Evolutionary conservation across 1,140 invertebrate genomes (phyloP).

Genomic region (Ganaspis sp.): DNA sequence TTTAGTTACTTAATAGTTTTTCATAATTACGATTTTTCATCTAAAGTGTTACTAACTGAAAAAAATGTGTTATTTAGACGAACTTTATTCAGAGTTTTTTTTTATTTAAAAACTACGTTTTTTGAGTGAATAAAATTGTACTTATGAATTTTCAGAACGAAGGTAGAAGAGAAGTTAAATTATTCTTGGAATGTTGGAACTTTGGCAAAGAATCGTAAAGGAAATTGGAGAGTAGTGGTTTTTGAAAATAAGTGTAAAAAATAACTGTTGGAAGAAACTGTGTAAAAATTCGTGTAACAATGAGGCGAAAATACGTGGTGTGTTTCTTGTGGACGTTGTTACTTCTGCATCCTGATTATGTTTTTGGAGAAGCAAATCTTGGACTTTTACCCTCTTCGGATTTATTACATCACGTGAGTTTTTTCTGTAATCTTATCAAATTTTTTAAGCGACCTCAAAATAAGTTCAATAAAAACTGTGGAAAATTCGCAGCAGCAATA

Average conservation of each 20-base stretch:
- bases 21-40: too few species aligned
- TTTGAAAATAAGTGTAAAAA: background rate
- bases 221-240: background rate
- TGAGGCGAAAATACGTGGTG: constrained; percentile 50
- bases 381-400: constrained; percentile 38
- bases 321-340: constrained; percentile 50
- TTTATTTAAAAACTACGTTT: too few species aligned
- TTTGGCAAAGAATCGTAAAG: background rate
- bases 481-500: too few species aligned
- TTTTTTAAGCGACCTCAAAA: too few species aligned
- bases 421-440: background rate
- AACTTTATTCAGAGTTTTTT: background rate
- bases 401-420: constrained; percentile 6
- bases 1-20: too few species aligned
- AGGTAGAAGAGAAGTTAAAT: background rate
- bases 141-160: background rate
- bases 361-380: constrained; percentile 50
- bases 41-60: too few species aligned
- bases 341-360: constrained; percentile 27
- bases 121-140: background rate
- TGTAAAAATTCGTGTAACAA: constrained; percentile 28
- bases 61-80: too few species aligned
- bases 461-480: too few species aligned
- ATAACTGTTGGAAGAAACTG: background rate
- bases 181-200: background rate